Evolutionary conservation across 1,140 invertebrate genomes (phyloP).

Genomic region (Tribolium castaneum): DNA sequence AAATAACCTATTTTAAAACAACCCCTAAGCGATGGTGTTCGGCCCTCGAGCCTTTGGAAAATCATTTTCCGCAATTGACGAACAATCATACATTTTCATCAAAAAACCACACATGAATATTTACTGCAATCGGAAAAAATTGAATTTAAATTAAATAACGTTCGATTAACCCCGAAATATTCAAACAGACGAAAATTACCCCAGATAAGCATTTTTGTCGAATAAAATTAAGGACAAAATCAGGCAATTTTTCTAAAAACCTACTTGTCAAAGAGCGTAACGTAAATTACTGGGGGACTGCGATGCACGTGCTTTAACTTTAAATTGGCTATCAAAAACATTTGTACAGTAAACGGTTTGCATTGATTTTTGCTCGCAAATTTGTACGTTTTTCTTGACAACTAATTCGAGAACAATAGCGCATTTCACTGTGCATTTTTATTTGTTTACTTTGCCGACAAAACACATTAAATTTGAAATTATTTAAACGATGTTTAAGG

Average conservation of each 20-base stretch:
- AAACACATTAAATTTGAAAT: background rate
- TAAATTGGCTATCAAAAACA: conserved; percentile 19
- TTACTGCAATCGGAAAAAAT: background rate
- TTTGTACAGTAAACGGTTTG: conserved; percentile 3
- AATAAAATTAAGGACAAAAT: conserved; percentile 28
- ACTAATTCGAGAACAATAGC: conserved; percentile 11
- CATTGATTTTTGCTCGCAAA: conserved; percentile 21
- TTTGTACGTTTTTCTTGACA: conserved; percentile 6
- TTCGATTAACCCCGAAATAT: background rate
- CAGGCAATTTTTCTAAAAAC: conserved; percentile 24
- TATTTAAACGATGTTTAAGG: background rate
- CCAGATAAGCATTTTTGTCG: conserved; percentile 2
- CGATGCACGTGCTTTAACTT: conserved; percentile 19
- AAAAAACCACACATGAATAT: conserved; percentile 29
- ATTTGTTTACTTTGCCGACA: background rate
- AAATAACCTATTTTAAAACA: conserved; percentile 2
- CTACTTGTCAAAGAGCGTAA: conserved; percentile 26
- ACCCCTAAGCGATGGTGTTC: background rate
- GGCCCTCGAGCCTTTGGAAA: background rate
- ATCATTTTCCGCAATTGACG: conserved; percentile 22
- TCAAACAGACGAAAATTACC: background rate
- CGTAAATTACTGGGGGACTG: conserved; percentile 22
- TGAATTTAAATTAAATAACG: conserved; percentile 3
- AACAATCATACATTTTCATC: conserved; percentile 24
- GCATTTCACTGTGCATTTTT: background rate